These are phyloP conservation scores for Aleiodes alternator DNA, from an alignment of 2,888 invertebrate species.

Conservation along the genomic window DNA sequence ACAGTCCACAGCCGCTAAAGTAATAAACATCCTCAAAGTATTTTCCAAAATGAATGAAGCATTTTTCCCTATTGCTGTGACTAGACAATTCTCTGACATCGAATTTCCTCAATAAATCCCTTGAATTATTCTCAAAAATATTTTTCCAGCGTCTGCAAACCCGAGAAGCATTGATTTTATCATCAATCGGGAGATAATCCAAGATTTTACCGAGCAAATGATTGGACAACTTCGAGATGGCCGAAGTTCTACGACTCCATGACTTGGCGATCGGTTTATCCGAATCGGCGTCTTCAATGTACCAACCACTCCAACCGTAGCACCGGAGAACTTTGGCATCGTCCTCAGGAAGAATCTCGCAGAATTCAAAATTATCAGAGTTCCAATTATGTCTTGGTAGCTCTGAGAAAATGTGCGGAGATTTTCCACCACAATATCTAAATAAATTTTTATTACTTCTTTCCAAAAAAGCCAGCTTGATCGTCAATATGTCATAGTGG, in stretches of 20 bases:
- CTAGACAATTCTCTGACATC: conserved; percentile 11
- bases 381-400: background rate
- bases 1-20: conserved; percentile 9
- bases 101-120: background rate
- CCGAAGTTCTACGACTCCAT: background rate
- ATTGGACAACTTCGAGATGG: background rate
- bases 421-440: background rate
- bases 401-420: too few relatives aligned
- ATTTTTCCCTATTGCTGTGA: conserved; percentile 11
- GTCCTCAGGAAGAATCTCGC: background rate
- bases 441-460: background rate
- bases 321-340: conserved; percentile 14
- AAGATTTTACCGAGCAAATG: conserved; percentile 3
- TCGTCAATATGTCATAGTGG: background rate
- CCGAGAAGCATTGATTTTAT: background rate
- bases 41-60: background rate
- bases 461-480: background rate
- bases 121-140: background rate
- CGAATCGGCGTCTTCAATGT: background rate
- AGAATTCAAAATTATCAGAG: conserved; percentile 12
- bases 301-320: conserved; percentile 18
- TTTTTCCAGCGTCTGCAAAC: conserved; percentile 5
- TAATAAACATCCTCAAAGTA: conserved; percentile 8
- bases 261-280: background rate
- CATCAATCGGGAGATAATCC: conserved; percentile 7